Evolutionary conservation across 2,797 vertebrate species (phyloP).

Genomic region (Sparus aurata): DNA sequence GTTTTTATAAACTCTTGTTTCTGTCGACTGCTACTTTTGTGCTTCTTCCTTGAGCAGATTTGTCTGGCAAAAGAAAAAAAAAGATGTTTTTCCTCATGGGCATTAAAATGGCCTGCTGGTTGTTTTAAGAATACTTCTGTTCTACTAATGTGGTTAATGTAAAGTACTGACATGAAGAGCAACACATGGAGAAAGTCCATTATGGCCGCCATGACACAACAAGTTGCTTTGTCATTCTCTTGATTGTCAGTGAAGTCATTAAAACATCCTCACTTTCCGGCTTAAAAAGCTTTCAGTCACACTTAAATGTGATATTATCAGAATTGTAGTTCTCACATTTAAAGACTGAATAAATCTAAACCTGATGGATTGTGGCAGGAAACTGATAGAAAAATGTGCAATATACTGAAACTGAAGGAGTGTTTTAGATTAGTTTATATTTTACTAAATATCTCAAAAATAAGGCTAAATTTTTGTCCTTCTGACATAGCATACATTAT

Average conservation of each 20-base stretch:
- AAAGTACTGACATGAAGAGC: background rate
- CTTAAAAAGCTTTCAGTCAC: background rate
- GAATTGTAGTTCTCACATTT: background rate
- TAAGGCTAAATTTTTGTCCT: background rate
- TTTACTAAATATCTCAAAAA: too few relatives aligned
- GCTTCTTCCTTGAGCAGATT: background rate
- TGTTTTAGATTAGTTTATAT: too few relatives aligned
- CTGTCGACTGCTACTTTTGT: background rate
- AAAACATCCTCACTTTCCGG: background rate
- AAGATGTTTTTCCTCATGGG: rapidly evolving
- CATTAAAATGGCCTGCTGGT: rapidly evolving
- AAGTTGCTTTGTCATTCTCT: background rate
- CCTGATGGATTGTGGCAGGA: too few relatives aligned
- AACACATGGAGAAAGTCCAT: background rate
- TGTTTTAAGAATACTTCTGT: rapidly evolving
- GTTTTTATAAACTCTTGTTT: background rate
- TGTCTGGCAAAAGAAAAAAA: background rate
- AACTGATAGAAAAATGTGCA: too few relatives aligned
- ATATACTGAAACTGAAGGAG: too few relatives aligned
- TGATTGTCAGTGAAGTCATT: background rate
- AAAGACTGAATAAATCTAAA: background rate
- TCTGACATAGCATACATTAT: too few relatives aligned
- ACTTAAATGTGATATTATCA: background rate
- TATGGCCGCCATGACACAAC: conserved; percentile 18
- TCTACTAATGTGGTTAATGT: background rate